These are phyloP conservation scores for Atta texana DNA, from an alignment of 1,140 invertebrate species.

Conservation along the genomic window DNA sequence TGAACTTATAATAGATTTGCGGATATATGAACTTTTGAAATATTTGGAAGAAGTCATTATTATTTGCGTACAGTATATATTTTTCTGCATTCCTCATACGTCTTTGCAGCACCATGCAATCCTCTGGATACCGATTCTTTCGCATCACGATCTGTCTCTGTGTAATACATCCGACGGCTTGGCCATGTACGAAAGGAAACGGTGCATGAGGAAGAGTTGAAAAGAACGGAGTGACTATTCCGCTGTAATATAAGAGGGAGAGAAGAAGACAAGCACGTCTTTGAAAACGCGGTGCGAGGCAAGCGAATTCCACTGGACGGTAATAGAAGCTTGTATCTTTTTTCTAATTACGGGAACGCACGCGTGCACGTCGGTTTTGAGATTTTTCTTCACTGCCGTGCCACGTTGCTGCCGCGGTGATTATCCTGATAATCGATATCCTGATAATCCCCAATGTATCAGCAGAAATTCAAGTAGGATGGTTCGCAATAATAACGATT, in stretches of 20 bases:
- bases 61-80: too few species aligned
- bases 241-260: neutral
- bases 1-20: too few species aligned
- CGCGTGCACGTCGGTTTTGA: constrained; percentile 5
- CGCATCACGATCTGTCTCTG: constrained; percentile 24
- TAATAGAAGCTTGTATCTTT: constrained; percentile 6
- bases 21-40: too few species aligned
- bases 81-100: neutral
- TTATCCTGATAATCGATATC: constrained; percentile 26
- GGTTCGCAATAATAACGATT: neutral
- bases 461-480: neutral
- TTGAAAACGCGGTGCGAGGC: neutral
- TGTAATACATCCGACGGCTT: constrained; percentile 10
- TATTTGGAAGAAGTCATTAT: too few species aligned
- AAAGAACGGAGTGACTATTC: neutral
- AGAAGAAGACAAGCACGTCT: neutral
- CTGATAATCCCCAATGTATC: neutral
- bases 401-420: neutral
- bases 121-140: neutral
- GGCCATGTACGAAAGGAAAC: neutral
- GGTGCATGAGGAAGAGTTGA: neutral
- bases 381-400: constrained; percentile 25
- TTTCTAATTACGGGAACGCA: constrained; percentile 44
- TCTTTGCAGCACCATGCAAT: neutral
- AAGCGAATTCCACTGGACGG: neutral